Percentiles rank a stretch among this genome's conserved stretches.
phyloP scores from a whole-genome alignment of 2,888 invertebrate genomes.

The Celastrina argiolus region DNA sequence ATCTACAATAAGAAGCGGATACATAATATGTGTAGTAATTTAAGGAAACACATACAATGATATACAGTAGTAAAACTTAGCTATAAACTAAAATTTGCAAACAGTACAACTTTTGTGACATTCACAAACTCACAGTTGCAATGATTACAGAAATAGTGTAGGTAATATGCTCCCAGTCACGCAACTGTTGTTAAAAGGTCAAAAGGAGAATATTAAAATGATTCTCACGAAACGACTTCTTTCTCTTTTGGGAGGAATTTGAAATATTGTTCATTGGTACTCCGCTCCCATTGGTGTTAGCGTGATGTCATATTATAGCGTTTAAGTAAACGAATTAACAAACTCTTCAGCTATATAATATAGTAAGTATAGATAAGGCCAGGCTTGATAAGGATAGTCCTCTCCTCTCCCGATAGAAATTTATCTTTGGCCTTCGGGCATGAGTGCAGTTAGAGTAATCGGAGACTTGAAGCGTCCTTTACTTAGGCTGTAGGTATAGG shows the following conservation, averaged over 20 bases:
- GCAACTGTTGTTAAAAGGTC: background rate
- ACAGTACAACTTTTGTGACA: slow-evolving; percentile 3
- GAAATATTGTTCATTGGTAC: too few relatives aligned
- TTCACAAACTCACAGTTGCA: slow-evolving; percentile 3
- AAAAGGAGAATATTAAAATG: background rate
- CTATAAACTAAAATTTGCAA: background rate
- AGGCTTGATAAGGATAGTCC: too few relatives aligned
- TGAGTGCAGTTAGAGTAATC: background rate
- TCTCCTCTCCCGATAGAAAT: too few relatives aligned
- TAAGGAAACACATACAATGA: too few relatives aligned
- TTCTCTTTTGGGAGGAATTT: too few relatives aligned
- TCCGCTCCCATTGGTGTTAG: too few relatives aligned
- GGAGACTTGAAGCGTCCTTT: background rate
- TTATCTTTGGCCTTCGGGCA: background rate
- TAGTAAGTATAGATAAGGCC: too few relatives aligned
- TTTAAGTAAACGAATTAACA: too few relatives aligned
- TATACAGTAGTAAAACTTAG: slow-evolving; percentile 2
- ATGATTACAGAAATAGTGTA: background rate
- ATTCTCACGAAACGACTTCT: background rate
- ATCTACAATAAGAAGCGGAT: too few relatives aligned
- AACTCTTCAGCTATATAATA: too few relatives aligned
- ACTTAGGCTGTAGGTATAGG: background rate
- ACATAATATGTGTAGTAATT: background rate
- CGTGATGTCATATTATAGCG: too few relatives aligned
- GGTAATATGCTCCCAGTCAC: background rate